Evolutionary conservation across 2,888 invertebrate genomes (phyloP).

Genomic region (Diarsia mendica): DNA sequence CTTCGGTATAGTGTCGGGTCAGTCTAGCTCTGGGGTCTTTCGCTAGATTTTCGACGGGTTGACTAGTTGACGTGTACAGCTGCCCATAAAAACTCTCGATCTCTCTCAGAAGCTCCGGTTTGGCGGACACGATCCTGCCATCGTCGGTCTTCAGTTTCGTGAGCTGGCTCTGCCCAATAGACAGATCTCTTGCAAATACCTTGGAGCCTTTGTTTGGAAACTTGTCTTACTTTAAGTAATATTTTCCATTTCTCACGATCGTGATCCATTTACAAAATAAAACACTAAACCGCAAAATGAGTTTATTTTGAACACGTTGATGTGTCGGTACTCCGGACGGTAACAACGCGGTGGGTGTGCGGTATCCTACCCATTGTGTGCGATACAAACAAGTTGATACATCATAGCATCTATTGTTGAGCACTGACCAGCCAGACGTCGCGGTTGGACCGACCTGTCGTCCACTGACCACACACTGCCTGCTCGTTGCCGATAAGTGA

Average conservation of each 20-base stretch:
- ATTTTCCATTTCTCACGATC: conserved; percentile 6
- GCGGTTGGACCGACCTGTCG: neutral
- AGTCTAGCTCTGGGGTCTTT: too few relatives aligned
- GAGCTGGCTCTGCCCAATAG: too few relatives aligned
- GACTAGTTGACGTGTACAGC: too few relatives aligned
- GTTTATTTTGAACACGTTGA: conserved; percentile 11
- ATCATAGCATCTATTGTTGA: neutral
- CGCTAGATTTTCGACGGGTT: too few relatives aligned
- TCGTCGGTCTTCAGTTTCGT: too few relatives aligned
- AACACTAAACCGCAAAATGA: conserved; percentile 13
- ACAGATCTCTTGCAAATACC: too few relatives aligned
- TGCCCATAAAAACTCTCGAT: too few relatives aligned
- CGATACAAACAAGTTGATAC: neutral
- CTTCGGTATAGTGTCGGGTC: too few relatives aligned
- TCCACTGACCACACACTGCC: neutral
- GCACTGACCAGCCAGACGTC: neutral
- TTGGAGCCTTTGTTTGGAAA: too few relatives aligned
- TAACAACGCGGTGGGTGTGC: neutral
- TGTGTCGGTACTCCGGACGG: neutral
- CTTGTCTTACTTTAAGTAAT: neutral
- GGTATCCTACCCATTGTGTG: neutral
- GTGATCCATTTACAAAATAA: neutral
- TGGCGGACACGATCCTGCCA: too few relatives aligned
- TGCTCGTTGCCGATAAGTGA: neutral
- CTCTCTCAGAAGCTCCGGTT: too few relatives aligned